Evolutionary conservation across 2,888 invertebrate genomes (phyloP).

Genomic region (Drosophila ustulata): DNA sequence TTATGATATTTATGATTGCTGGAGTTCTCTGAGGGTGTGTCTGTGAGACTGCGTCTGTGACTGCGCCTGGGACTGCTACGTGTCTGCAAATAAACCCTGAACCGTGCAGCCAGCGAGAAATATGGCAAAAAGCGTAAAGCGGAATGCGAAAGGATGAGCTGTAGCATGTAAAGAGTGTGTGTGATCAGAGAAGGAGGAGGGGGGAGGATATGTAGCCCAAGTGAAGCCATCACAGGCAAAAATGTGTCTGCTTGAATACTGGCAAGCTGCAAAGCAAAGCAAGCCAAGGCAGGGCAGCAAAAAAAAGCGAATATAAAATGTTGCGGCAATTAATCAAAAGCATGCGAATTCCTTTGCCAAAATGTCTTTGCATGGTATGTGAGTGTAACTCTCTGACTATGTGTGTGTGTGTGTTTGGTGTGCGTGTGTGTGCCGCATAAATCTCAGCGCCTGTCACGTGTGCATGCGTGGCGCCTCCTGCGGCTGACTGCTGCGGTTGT

Average conservation of each 20-base stretch:
- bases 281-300: conserved; percentile 6
- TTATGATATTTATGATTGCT: conserved; percentile 76
- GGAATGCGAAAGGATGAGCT: conserved; percentile 43
- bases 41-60: conserved; percentile 49
- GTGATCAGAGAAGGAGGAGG: neutral
- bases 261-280: conserved; percentile 34
- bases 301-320: conserved; percentile 65
- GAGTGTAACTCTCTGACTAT: conserved; percentile 10
- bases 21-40: conserved; percentile 9
- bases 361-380: conserved; percentile 49
- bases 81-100: conserved; percentile 72
- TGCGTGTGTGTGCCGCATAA: conserved; percentile 62
- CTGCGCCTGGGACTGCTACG: conserved; percentile 55
- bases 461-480: conserved; percentile 48
- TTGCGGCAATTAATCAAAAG: conserved; percentile 81
- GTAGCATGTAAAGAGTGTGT: conserved; percentile 1
- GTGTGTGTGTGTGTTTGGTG: conserved; percentile 34
- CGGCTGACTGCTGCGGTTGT: conserved; percentile 53
- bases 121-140: conserved; percentile 55
- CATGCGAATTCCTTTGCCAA: conserved; percentile 72
- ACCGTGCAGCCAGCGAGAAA: conserved; percentile 64
- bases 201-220: conserved; percentile 32
- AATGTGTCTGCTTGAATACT: conserved; percentile 49
- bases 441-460: conserved; percentile 74
- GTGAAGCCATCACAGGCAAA: conserved; percentile 70